These are phyloP conservation scores for Dasypogon diadema DNA, from an alignment of 2,888 invertebrate species.

Conservation along the genomic window DNA sequence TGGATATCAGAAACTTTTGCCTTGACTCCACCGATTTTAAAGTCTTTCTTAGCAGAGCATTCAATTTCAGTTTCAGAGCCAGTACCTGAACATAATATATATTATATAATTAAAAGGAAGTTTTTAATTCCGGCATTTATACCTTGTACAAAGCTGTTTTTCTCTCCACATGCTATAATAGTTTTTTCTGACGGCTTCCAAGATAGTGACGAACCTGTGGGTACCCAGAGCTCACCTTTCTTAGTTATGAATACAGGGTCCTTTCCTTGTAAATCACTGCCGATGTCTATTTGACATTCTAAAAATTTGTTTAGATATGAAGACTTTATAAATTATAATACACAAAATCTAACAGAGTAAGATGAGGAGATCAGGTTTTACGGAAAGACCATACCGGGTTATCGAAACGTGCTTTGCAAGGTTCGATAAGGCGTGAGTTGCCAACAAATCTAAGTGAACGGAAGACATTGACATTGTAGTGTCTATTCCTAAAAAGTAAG, in stretches of 20 bases:
- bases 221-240: background rate
- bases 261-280: conserved; percentile 8
- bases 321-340: no score
- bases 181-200: conserved; percentile 3
- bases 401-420: no score
- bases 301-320: no score
- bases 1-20: background rate
- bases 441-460: no score
- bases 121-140: background rate
- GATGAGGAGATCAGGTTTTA: no score
- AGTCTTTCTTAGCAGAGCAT: conserved; percentile 6
- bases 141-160: background rate
- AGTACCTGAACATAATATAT: background rate
- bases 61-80: background rate
- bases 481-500: no score
- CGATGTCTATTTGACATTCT: conserved; percentile 32
- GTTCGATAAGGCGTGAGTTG: no score
- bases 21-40: background rate
- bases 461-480: no score
- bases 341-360: no score
- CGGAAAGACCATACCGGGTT: no score
- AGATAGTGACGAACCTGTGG: background rate
- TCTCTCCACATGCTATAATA: conserved; percentile 25
- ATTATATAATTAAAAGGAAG: background rate
- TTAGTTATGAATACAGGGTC: conserved; percentile 24